phyloP scores from a whole-genome alignment of 1,140 invertebrate genomes.

The Coelopa frigida region DNA sequence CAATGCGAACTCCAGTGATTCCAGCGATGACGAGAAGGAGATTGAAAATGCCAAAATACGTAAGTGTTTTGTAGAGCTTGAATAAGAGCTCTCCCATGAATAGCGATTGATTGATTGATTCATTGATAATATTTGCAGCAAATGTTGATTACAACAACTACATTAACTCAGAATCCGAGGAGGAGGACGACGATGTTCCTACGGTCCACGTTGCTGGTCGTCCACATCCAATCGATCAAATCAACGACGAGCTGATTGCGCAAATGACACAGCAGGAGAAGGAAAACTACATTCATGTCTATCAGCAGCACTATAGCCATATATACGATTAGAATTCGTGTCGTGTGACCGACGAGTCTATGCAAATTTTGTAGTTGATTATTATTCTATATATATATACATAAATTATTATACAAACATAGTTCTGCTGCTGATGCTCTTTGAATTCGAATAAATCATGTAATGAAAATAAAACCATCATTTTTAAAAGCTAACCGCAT shows the following conservation, averaged over 20 bases:
- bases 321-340: constrained; percentile 51
- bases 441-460: no score
- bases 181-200: constrained; percentile 81
- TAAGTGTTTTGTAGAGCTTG: constrained; percentile 40
- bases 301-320: constrained; percentile 86
- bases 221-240: constrained; percentile 62
- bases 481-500: no score
- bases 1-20: constrained; percentile 54
- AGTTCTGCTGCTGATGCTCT: no score
- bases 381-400: no score
- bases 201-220: constrained; percentile 74
- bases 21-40: constrained; percentile 68
- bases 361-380: constrained; percentile 1
- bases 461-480: no score
- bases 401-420: no score
- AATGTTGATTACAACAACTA: no score
- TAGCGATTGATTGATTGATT: no score
- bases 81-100: background rate
- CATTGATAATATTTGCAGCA: constrained; percentile 44
- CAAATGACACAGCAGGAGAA: constrained; percentile 89
- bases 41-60: constrained; percentile 52
- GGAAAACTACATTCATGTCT: constrained; percentile 86
- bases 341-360: background rate
- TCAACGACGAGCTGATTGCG: constrained; percentile 76
- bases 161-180: no score